Evolutionary conservation across 2,888 invertebrate genomes (phyloP).

Genomic region (Leuctra nigra): DNA sequence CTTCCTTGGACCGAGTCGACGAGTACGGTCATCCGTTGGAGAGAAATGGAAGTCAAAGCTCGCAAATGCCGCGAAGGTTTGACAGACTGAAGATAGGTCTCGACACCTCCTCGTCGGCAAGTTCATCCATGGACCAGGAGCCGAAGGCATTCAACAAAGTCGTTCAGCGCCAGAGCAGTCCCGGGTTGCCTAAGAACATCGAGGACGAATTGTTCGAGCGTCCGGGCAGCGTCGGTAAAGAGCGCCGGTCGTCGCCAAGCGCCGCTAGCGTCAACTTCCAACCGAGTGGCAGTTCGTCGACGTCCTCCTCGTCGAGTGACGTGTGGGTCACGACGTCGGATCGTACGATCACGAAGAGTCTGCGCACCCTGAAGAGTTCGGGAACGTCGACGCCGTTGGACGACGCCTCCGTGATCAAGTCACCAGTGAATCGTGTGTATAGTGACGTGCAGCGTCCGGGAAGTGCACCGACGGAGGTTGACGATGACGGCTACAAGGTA

Average conservation of each 20-base stretch:
- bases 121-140: conserved; percentile 23
- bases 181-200: conserved; percentile 29
- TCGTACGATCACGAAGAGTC: conserved; percentile 44
- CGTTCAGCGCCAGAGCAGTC: conserved; percentile 36
- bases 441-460: conserved; percentile 45
- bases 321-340: conserved; percentile 48
- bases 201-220: conserved; percentile 20
- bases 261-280: conserved; percentile 30
- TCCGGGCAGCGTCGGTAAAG: conserved; percentile 29
- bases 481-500: conserved; percentile 16
- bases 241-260: conserved; percentile 35
- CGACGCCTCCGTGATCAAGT: conserved; percentile 32
- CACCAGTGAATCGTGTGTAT: conserved; percentile 35
- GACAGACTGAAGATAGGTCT: conserved; percentile 22
- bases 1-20: conserved; percentile 39
- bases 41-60: conserved; percentile 11
- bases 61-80: conserved; percentile 24
- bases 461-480: conserved; percentile 38
- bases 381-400: conserved; percentile 48
- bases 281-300: conserved; percentile 26
- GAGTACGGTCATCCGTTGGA: conserved; percentile 30
- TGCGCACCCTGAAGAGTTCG: conserved; percentile 44
- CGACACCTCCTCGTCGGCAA: conserved; percentile 21
- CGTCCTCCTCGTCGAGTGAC: conserved; percentile 48
- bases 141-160: conserved; percentile 18